Percentiles rank a stretch among this genome's conserved stretches.
phyloP scores from a whole-genome alignment of 2,113 vertebrate species.

The Peucedramus taeniatus region DNA sequence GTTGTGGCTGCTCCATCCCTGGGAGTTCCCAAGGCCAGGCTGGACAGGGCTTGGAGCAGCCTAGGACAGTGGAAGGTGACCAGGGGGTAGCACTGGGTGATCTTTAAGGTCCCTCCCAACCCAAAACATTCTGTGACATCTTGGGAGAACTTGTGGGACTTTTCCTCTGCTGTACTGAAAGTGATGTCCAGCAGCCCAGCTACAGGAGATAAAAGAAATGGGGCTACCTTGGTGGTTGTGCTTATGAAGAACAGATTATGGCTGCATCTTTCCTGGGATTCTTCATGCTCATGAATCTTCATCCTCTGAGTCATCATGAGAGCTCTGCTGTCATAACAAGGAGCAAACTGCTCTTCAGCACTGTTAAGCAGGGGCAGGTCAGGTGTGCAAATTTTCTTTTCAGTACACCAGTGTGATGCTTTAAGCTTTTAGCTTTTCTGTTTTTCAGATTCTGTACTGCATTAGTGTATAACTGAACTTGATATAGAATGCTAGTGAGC shows the following conservation, averaged over 20 bases:
- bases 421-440: not conserved
- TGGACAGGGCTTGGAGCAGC: not conserved
- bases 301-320: not conserved
- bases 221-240: not conserved
- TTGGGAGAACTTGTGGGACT: not conserved
- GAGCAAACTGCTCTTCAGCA: not conserved
- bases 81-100: fast-evolving
- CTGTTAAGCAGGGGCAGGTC: not conserved
- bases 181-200: not conserved
- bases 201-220: not conserved
- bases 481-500: not conserved
- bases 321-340: not conserved
- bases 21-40: fast-evolving
- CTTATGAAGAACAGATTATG: not conserved
- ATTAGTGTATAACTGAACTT: not conserved
- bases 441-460: not conserved
- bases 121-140: not conserved
- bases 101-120: not conserved
- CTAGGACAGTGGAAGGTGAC: not conserved
- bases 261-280: not conserved
- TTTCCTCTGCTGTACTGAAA: not conserved
- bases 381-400: not conserved
- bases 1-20: not conserved
- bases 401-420: not conserved
- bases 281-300: not conserved